Conservation (phyloP, 2,888 invertebrate genomes). For the Drosophila lutescens region DNA sequence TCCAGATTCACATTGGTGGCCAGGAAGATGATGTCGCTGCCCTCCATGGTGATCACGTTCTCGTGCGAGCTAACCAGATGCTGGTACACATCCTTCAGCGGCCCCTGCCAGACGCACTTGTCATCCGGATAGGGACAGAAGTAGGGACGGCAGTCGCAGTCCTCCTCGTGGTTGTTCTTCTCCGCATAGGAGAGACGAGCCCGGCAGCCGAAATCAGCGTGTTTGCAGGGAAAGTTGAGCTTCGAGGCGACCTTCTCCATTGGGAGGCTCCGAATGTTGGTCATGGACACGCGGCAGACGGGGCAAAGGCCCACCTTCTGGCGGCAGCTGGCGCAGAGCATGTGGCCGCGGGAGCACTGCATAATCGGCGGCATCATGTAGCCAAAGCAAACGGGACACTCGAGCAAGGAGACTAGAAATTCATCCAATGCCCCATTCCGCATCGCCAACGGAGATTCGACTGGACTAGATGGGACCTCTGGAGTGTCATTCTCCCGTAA, state of each 20-base stretch:
- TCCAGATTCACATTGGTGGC: conserved; percentile 99
- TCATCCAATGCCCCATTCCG: conserved; percentile 19
- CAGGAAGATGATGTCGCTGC: conserved; percentile 99
- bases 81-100: conserved; percentile 98
- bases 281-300: conserved; percentile 97
- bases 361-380: conserved; percentile 99
- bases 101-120: conserved; percentile 99
- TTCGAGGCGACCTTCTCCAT: conserved; percentile 99
- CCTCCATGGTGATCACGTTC: conserved; percentile 98
- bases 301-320: conserved; percentile 98
- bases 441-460: not conserved
- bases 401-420: conserved; percentile 89
- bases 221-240: conserved; percentile 99
- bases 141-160: conserved; percentile 98
- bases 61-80: conserved; percentile 98
- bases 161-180: conserved; percentile 98
- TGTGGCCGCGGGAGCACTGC: conserved; percentile 99
- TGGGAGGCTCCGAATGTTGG: conserved; percentile 98
- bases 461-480: not conserved
- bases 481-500: no score
- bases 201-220: conserved; percentile 96
- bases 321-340: conserved; percentile 98
- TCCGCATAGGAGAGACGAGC: conserved; percentile 96
- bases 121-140: conserved; percentile 99
- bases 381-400: conserved; percentile 99